Evolutionary conservation across 1,140 invertebrate species (phyloP), one percentile per base, ranked within the genome.

Genomic region (Aphaenogaster ashmeadi): DNA sequence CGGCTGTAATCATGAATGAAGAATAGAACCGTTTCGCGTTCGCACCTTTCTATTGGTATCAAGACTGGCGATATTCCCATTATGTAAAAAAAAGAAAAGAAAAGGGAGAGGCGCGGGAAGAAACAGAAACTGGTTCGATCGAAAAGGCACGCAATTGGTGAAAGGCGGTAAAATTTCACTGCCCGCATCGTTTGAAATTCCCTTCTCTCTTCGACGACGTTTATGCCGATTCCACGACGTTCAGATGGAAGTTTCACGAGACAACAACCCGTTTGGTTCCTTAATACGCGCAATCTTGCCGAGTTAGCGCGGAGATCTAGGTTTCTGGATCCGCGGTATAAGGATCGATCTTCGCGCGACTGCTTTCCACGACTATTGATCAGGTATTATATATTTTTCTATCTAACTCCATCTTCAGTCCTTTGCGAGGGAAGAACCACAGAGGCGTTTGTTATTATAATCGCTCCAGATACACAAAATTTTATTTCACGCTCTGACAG

Each of bases 81-180:
- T 58, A 58, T 44, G 50, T 44, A 44, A 27, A 54, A 41, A 80
- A 67, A 11, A 18, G 64, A 13, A 38, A 33, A 58, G 44, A 72
- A 18, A 21, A 27, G 15, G 13, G 50, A 78, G 71, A 85, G 47
- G 9, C 33, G 72, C 54, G 54, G 36, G 21, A 88, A 89, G 79
- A 88, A 90, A 50, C 50, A 47, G 62, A 69, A 88, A 71, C 78
- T 85, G 79, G 87, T 89, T 88, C 74, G 89, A 83, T 80, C 81
- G 87, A 72, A 91, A 89, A 89, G 89, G 88, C 86, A 85, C 36
- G 88, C 88, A 67, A 84, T 86, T 84, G 90, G 91, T 90, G 92
- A 92, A 92, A 92, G 91, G 90, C 89, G 67, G 83, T 87, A 89
- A 89, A 89, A 92, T 92, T 92, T 92, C 91, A 91, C 92, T 92